These are phyloP conservation scores for Apus apus DNA, from an alignment of 2,113 vertebrate genomes.

Conservation along the genomic window DNA sequence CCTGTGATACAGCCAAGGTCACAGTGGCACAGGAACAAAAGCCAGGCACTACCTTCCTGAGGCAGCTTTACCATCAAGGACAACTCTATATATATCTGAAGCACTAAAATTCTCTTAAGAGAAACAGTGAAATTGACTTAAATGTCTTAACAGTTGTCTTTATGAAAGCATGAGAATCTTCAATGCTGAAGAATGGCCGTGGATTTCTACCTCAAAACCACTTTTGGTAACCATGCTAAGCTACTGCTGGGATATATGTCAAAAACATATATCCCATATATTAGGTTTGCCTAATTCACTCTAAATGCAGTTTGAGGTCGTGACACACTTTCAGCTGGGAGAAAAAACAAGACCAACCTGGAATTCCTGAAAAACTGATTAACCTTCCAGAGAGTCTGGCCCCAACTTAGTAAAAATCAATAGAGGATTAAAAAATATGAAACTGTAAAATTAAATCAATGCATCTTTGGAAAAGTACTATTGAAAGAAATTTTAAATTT, in stretches of 20 bases:
- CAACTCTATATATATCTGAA: not conserved
- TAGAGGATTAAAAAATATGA: not conserved
- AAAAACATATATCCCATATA: no score
- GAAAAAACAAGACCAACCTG: conserved; percentile 7
- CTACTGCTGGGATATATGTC: not conserved
- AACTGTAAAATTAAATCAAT: not conserved
- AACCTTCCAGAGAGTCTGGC: conserved; percentile 2
- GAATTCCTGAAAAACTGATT: conserved; percentile 2
- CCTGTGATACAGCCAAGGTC: not conserved
- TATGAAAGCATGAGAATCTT: not conserved
- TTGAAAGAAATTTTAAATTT: not conserved
- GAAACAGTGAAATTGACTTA: not conserved
- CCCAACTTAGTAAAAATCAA: conserved; percentile 28
- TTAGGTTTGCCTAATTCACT: not conserved
- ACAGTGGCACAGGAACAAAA: not conserved
- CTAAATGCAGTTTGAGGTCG: not conserved
- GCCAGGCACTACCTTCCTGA: not conserved
- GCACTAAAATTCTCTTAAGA: not conserved
- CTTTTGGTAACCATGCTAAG: not conserved
- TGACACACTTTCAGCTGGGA: not conserved
- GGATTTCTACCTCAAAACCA: not conserved
- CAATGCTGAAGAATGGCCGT: accelerated
- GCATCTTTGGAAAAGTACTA: not conserved
- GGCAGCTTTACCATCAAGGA: not conserved
- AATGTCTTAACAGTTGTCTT: not conserved